Evolutionary conservation across 2,797 vertebrate genomes (phyloP), one percentile per base, ranked within the genome.

Genomic region (Dromococcyx pavoninus): DNA sequence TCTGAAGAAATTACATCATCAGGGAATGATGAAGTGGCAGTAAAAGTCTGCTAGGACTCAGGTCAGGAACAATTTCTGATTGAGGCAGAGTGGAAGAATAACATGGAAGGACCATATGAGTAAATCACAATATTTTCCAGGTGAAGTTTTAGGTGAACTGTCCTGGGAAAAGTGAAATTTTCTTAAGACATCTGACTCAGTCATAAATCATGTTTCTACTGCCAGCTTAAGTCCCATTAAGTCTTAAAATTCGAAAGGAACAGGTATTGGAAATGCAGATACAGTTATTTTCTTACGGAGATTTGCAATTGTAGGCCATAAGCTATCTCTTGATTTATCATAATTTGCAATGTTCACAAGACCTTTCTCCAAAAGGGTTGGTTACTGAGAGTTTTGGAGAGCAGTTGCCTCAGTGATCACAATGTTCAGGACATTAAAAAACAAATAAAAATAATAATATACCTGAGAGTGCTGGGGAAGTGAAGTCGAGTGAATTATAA

Each of bases 401-500:
- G 58, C 56, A 44, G 19, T n/a, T 77, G 43, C 37, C 41, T 89
- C 67, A 41, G 41, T 64, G 77, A 62, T 48, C 44, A 22, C 11
- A 24, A 62, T 28, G 18, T 84, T 88, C 75, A 56, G 56, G 61
- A 91, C 84, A 84, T 88, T 82, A 65, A 91, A 94, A 91, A 74
- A 1, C 13, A 91, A 88, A 93, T 85, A 46, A 86, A 74, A 93
- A 81, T 41, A 88, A 72, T 28, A 79, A 61, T 60, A 50, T 64
- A 33, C 43, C 74, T 86, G 37, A 65, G 62, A 93, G 66, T 35
- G 48, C 37, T 35, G 28, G n/a, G 75, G 64, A 91, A 77, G 73
- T 48, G 65, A 92, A 95, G 72, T 81, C 89, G 85, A 96, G 77
- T 50, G 82, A 88, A 43, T 93, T 95, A 44, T 79, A 78, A 95